phyloP scores from a whole-genome alignment of 2,888 invertebrate species.

The Seira musarum region DNA sequence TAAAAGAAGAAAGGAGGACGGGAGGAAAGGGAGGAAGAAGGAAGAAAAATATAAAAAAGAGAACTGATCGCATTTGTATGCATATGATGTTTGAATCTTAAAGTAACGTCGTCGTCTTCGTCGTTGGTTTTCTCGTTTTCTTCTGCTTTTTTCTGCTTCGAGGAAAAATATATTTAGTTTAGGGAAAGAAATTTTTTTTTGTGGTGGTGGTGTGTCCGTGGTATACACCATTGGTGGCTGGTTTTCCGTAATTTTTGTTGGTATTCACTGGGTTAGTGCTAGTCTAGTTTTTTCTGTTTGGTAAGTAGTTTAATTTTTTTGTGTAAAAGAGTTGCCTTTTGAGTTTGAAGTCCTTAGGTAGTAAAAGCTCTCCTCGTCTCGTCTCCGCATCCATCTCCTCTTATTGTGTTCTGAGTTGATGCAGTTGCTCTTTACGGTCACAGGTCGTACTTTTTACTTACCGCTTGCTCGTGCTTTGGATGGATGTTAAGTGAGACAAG shows the following conservation, averaged over 20 bases:
- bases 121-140: constrained; percentile 8
- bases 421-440: neutral
- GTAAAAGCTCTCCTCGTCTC: neutral
- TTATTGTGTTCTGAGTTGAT: neutral
- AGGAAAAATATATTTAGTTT: neutral
- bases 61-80: constrained; percentile 69
- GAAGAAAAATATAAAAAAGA: constrained; percentile 57
- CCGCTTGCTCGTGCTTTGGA: neutral
- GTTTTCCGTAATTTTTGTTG: neutral
- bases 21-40: constrained; percentile 40
- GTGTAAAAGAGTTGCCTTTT: neutral
- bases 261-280: neutral
- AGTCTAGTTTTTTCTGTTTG: neutral
- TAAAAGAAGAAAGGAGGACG: constrained; percentile 15
- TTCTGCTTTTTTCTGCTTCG: constrained; percentile 17
- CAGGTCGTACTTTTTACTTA: neutral
- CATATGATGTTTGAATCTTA: constrained; percentile 66
- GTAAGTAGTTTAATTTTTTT: neutral
- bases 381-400: neutral
- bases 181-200: neutral
- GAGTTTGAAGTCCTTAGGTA: neutral
- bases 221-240: neutral
- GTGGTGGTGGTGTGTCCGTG: neutral
- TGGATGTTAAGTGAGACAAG: neutral
- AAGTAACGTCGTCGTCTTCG: constrained; percentile 49